Conservation (phyloP, 2,888 invertebrate genomes). For the Carterocephalus palaemon region DNA sequence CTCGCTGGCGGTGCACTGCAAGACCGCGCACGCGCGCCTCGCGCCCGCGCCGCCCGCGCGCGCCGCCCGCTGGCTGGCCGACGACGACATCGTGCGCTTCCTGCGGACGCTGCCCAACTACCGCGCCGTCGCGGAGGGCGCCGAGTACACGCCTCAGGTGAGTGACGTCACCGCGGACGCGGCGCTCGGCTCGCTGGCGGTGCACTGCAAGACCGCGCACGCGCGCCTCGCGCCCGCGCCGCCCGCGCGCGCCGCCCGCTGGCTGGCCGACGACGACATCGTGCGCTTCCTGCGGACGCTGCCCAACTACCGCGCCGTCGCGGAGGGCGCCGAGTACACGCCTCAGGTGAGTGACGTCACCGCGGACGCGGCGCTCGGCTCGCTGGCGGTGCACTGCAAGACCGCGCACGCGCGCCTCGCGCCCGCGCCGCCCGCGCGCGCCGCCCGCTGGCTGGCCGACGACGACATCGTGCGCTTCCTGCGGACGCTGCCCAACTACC, state of each 20-base stretch:
- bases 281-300: conserved; percentile 91
- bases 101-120: conserved; percentile 83
- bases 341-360: no score
- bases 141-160: conserved; percentile 34
- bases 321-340: conserved; percentile 28
- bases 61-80: conserved; percentile 85
- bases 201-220: conserved; percentile 39
- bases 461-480: no score
- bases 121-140: conserved; percentile 38
- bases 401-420: no score
- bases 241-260: conserved; percentile 45
- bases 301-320: conserved; percentile 55
- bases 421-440: no score
- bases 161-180: conserved; percentile 38
- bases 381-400: no score
- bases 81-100: conserved; percentile 96
- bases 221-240: conserved; percentile 36
- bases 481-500: no score
- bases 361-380: no score
- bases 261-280: conserved; percentile 97
- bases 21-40: conserved; percentile 35
- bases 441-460: no score
- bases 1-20: conserved; percentile 41
- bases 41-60: conserved; percentile 39
- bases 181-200: conserved; percentile 41